Evolutionary conservation across 2,113 vertebrate species (phyloP).

Genomic region (Castor canadensis): DNA sequence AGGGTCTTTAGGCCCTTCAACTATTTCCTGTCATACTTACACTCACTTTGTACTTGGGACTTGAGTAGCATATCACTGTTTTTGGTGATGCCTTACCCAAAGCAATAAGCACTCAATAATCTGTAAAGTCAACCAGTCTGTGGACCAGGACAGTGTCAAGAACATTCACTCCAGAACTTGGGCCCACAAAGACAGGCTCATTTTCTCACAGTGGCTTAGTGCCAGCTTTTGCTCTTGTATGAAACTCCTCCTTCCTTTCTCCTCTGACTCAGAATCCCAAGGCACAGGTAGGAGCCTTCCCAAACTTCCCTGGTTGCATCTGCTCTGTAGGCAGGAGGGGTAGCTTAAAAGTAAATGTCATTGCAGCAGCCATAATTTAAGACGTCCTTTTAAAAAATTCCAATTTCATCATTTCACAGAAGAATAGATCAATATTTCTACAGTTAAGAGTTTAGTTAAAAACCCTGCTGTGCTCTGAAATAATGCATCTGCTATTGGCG

Average conservation of each 20-base stretch:
- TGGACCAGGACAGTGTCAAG: not conserved
- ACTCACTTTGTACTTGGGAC: not conserved
- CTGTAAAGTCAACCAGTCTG: not conserved
- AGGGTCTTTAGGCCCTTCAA: not conserved
- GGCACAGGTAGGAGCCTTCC: slow-evolving; percentile 18
- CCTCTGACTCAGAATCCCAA: not conserved
- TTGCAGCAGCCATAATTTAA: slow-evolving; percentile 73
- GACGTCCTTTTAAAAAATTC: slow-evolving; percentile 78
- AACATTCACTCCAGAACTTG: not conserved
- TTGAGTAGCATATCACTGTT: not conserved
- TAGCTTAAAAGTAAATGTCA: slow-evolving; percentile 71
- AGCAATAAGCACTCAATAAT: not conserved
- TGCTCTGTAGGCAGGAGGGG: slow-evolving; percentile 21
- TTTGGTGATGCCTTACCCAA: not conserved
- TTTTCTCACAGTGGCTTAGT: not conserved
- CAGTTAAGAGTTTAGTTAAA: slow-evolving; percentile 84
- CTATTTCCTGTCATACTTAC: not conserved
- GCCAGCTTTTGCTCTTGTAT: not conserved
- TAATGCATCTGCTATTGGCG: slow-evolving; percentile 79
- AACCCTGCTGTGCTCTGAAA: slow-evolving; percentile 83
- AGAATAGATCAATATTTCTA: slow-evolving; percentile 82
- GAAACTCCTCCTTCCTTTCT: not conserved
- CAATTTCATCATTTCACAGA: slow-evolving; percentile 82
- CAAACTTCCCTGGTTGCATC: slow-evolving; percentile 16
- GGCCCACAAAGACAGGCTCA: not conserved